Percentiles rank a stretch among this genome's conserved stretches.
Evolutionary conservation across 2,888 invertebrate species (phyloP).

Genomic region (Ctenicera cuprea): DNA sequence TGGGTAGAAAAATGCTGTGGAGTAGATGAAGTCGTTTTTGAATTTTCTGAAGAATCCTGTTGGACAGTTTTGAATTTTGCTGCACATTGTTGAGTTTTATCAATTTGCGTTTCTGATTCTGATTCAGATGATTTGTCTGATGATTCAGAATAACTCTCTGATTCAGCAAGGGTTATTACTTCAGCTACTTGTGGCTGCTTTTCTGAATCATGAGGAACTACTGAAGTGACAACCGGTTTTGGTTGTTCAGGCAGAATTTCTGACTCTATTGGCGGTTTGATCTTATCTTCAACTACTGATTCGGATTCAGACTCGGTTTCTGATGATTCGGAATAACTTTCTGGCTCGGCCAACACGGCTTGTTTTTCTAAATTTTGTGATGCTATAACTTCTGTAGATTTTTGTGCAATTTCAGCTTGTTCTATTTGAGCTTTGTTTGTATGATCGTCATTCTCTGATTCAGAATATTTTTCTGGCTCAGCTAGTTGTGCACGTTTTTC

Average conservation of each 20-base stretch:
- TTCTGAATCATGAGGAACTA: not conserved
- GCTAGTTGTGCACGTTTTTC: not conserved
- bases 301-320: not conserved
- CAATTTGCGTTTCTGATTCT: not conserved
- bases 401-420: not conserved
- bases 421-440: not conserved
- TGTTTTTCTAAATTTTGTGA: not conserved
- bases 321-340: not conserved
- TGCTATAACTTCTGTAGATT: not conserved
- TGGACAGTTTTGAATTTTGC: not conserved
- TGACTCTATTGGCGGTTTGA: too few relatives aligned
- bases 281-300: not conserved
- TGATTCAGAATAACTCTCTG: slow-evolving; percentile 10
- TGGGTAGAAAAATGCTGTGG: too few relatives aligned
- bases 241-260: not conserved
- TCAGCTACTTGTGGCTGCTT: not conserved
- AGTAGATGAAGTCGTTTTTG: too few relatives aligned
- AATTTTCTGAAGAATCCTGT: too few relatives aligned
- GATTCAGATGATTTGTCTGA: not conserved
- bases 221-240: not conserved
- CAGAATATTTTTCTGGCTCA: slow-evolving; percentile 18
- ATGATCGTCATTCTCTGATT: not conserved
- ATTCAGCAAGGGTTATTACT: not conserved
- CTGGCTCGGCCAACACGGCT: not conserved
- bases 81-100: not conserved